A percentile compares a stretch with the other conserved stretches of the same genome.
These are phyloP conservation scores for Temnothorax unifasciatus DNA, from an alignment of 2,888 invertebrate species.

Conservation along the genomic window DNA sequence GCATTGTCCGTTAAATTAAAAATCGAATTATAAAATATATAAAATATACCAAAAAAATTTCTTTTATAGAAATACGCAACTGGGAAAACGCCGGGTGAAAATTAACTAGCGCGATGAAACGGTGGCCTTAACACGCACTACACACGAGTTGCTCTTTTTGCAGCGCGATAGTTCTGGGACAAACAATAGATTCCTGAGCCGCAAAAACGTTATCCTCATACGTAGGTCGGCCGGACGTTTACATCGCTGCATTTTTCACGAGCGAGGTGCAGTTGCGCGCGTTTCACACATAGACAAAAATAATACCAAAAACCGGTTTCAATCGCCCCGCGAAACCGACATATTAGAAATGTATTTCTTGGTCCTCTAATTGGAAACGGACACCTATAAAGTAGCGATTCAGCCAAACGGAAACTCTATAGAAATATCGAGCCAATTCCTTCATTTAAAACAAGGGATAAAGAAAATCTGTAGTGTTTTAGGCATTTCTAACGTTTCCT, in stretches of 20 bases:
- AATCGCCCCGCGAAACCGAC: background rate
- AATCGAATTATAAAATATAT: background rate
- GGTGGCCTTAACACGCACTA: constrained; percentile 9
- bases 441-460: too few species aligned
- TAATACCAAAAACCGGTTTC: constrained; percentile 11
- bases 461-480: background rate
- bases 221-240: constrained; percentile 24
- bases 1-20: background rate
- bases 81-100: background rate
- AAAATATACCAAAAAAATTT: background rate
- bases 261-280: constrained; percentile 29
- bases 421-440: background rate
- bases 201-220: constrained; percentile 45
- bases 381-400: background rate
- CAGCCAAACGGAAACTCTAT: background rate
- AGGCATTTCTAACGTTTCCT: background rate
- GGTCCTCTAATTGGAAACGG: background rate
- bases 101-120: constrained; percentile 34
- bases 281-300: constrained; percentile 19
- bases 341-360: constrained; percentile 24
- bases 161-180: constrained; percentile 31
- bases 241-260: constrained; percentile 44
- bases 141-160: constrained; percentile 10
- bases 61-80: background rate
- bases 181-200: constrained; percentile 47